Percentiles rank a stretch among this genome's conserved stretches.
Evolutionary conservation across 2,797 vertebrate genomes (phyloP).

Genomic region (Helarctos malayanus): DNA sequence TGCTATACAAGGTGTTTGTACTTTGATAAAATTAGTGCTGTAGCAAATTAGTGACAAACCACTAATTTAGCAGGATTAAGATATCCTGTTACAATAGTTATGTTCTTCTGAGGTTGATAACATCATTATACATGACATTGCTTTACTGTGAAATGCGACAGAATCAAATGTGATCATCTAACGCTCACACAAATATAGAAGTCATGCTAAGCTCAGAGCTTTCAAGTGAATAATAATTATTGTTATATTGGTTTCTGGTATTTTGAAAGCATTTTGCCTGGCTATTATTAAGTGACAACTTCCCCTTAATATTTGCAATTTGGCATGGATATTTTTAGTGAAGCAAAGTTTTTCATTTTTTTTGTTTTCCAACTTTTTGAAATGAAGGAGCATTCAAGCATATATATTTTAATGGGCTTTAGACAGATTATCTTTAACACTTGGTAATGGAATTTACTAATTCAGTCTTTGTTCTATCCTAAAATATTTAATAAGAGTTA

Average conservation of each 20-base stretch:
- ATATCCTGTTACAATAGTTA: constrained; percentile 71
- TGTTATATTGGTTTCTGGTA: constrained; percentile 70
- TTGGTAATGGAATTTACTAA: constrained; percentile 65
- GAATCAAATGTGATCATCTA: constrained; percentile 64
- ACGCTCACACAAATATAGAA: background rate
- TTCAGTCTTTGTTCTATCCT: constrained; percentile 31
- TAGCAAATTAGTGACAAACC: constrained; percentile 74
- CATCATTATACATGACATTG: constrained; percentile 68
- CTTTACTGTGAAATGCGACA: constrained; percentile 66
- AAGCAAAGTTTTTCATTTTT: constrained; percentile 59
- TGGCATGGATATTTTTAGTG: constrained; percentile 75
- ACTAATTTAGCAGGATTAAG: constrained; percentile 76
- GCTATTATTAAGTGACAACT: constrained; percentile 70
- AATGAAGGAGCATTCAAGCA: constrained; percentile 65
- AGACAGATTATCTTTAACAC: constrained; percentile 67
- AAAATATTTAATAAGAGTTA: constrained; percentile 60
- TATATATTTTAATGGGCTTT: constrained; percentile 67
- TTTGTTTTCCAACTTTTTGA: constrained; percentile 66
- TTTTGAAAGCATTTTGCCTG: constrained; percentile 67
- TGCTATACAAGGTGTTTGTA: constrained; percentile 44
- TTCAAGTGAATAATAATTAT: constrained; percentile 68
- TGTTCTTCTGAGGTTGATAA: constrained; percentile 67
- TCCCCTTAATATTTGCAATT: constrained; percentile 47
- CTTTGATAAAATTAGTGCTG: constrained; percentile 77
- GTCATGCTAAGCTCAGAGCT: constrained; percentile 66